phyloP scores from a whole-genome alignment of 2,888 invertebrate species.

The Sinotaia quadrata region DNA sequence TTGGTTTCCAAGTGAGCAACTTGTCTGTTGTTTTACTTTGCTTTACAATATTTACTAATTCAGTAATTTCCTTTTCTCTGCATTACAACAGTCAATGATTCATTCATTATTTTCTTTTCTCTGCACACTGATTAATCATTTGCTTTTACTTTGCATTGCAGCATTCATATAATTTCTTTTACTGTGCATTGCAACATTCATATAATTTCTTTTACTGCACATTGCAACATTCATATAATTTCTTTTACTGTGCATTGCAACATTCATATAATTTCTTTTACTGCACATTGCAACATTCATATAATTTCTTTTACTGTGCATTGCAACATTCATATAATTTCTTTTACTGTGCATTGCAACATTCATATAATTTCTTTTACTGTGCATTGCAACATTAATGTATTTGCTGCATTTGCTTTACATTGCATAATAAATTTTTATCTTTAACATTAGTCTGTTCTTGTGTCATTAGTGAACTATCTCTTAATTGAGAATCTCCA shows the following conservation, averaged over 20 bases:
- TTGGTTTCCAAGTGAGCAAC: conserved; percentile 64
- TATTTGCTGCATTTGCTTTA: background rate
- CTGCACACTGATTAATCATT: background rate
- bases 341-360: background rate
- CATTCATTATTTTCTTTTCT: background rate
- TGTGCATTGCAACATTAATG: background rate
- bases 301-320: too few species aligned
- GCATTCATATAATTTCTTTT: background rate
- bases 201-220: too few species aligned
- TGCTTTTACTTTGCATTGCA: background rate
- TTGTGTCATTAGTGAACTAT: conserved; percentile 71
- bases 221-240: too few species aligned
- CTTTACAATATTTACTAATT: background rate
- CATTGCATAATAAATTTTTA: background rate
- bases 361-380: background rate
- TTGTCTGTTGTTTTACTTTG: background rate
- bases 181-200: too few species aligned
- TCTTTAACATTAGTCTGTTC: too few species aligned
- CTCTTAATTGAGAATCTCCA: conserved; percentile 68
- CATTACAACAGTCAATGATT: background rate
- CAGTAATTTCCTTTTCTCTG: background rate
- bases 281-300: background rate
- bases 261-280: background rate
- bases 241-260: background rate
- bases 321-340: too few species aligned